Evolutionary conservation across 2,113 vertebrate genomes (phyloP).

Genomic region (Chamaetylas fuelleborni): DNA sequence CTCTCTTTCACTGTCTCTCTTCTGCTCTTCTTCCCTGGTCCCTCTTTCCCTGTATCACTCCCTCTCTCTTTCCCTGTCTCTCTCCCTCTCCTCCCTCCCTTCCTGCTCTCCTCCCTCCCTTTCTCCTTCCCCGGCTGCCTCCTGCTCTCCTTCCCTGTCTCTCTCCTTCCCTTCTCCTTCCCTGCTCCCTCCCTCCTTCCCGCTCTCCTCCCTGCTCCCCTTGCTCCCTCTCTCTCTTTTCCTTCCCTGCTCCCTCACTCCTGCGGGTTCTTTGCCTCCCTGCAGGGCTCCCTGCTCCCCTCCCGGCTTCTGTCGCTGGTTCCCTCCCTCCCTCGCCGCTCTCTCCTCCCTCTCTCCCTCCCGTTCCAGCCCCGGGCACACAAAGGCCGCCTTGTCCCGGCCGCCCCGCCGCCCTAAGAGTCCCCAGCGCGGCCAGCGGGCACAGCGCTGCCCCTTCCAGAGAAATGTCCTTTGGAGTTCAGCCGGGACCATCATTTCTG

Average conservation of each 20-base stretch:
- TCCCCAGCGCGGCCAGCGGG: not conserved
- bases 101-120: too few relatives aligned
- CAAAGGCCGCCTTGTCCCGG: not conserved
- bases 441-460: not conserved
- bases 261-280: not conserved
- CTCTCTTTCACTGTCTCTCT: too few relatives aligned
- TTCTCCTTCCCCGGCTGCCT: not conserved
- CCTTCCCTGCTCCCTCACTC: too few relatives aligned
- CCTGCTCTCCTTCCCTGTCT: too few relatives aligned
- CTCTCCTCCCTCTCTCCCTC: too few relatives aligned
- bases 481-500: not conserved
- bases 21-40: too few relatives aligned
- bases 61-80: too few relatives aligned
- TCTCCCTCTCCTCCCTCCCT: too few relatives aligned
- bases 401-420: not conserved
- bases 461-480: not conserved
- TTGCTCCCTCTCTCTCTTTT: not conserved
- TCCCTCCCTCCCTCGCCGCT: not conserved
- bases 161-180: not conserved
- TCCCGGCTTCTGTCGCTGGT: accelerated
- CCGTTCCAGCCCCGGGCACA: not conserved
- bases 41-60: too few relatives aligned
- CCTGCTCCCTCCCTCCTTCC: not conserved
- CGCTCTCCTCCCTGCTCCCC: too few relatives aligned
- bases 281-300: not conserved